Conservation (phyloP, 1,140 invertebrate species). For the roundworm (Caenorhabditis elegans) region WBcel235 BX284606.5:9748001-9748500, state of each 20-base stretch:
- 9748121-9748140: constrained; percentile 59
- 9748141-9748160: constrained; percentile 57
- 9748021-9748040: constrained; percentile 38
- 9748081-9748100: constrained; percentile 58
- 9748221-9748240: constrained; percentile 55
- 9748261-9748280: constrained; percentile 60
- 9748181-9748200: not conserved
- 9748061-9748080: constrained; percentile 57
- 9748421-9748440: constrained; percentile 62
- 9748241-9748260: constrained; percentile 59
- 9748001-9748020: constrained; percentile 52
- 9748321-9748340: constrained; percentile 56
- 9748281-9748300: constrained; percentile 57
- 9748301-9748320: constrained; percentile 54
- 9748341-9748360: constrained; percentile 61
- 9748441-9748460: constrained; percentile 62
- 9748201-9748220: not conserved
- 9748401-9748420: constrained; percentile 53
- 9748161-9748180: constrained; percentile 54
- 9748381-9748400: constrained; percentile 56
- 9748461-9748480: constrained; percentile 63
- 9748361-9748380: constrained; percentile 56
- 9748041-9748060: constrained; percentile 47
- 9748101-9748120: constrained; percentile 57
- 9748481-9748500: constrained; percentile 64